Evolutionary conservation across 2,797 vertebrate species (phyloP).

Genomic region (Pagetopsis macropterus): DNA sequence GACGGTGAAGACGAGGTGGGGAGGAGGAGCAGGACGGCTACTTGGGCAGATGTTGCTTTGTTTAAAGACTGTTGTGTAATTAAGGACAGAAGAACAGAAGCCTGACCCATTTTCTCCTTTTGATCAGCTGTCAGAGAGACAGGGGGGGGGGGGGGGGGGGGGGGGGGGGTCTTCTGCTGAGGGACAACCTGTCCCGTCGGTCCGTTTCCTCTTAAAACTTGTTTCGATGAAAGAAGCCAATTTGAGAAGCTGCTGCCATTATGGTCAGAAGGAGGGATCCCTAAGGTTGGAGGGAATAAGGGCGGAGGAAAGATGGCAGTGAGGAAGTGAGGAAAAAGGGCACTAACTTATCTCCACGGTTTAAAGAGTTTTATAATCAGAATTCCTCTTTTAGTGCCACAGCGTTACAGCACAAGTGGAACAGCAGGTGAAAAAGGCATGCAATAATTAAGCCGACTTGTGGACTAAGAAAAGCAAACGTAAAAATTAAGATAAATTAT

Average conservation of each 20-base stretch:
- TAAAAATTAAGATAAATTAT: too few relatives aligned
- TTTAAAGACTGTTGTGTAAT: slow-evolving; percentile 91
- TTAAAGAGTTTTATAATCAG: background rate
- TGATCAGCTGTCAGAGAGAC: slow-evolving; percentile 90
- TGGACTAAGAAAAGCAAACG: too few relatives aligned
- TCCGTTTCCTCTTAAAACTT: slow-evolving; percentile 45
- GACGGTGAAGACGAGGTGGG: slow-evolving; percentile 12
- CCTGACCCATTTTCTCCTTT: slow-evolving; percentile 90
- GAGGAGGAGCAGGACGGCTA: slow-evolving; percentile 57
- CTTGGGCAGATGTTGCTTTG: slow-evolving; percentile 94
- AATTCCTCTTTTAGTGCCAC: background rate
- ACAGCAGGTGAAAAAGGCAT: too few relatives aligned
- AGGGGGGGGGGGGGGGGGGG: slow-evolving; percentile 75
- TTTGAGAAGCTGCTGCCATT: background rate
- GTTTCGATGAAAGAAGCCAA: background rate
- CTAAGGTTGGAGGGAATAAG: background rate
- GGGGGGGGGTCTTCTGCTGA: slow-evolving; percentile 24
- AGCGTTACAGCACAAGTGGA: too few relatives aligned
- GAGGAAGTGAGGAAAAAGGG: background rate
- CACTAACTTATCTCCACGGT: background rate
- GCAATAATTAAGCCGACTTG: too few relatives aligned
- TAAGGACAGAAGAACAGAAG: slow-evolving; percentile 89
- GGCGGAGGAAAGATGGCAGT: background rate
- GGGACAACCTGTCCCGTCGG: slow-evolving; percentile 42
- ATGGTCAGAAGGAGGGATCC: background rate